These are phyloP conservation scores for Coracopsis vasa DNA, from an alignment of 2,113 vertebrate genomes.

Conservation along the genomic window DNA sequence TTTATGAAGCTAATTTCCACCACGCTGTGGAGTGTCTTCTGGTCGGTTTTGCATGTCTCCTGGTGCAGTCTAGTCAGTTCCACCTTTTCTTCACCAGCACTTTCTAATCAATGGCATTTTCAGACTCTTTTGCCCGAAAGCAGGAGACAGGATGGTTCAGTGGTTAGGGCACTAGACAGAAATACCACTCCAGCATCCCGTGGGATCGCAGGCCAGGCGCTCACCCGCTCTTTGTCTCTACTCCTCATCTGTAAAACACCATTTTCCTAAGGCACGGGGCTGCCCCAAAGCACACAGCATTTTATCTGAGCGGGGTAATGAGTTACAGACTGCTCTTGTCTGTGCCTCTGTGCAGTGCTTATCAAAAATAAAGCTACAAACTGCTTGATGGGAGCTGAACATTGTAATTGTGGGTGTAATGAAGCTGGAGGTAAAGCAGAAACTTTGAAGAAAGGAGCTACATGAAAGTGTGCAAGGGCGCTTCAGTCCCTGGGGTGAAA, in stretches of 20 bases:
- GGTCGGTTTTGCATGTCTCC: constrained; percentile 52
- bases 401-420: constrained; percentile 1
- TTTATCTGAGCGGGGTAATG: not conserved
- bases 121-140: not conserved
- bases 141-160: constrained; percentile 28
- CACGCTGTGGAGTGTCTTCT: not conserved
- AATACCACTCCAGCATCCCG: not conserved
- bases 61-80: not conserved
- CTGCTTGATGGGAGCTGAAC: not conserved
- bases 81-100: not conserved
- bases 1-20: constrained; percentile 8
- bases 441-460: constrained; percentile 41
- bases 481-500: constrained; percentile 42
- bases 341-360: not conserved
- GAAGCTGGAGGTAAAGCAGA: not conserved
- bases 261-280: not conserved
- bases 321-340: not conserved
- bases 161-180: constrained; percentile 23
- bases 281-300: not conserved
- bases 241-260: not conserved
- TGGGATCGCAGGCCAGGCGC: not conserved
- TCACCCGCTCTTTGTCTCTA: not conserved
- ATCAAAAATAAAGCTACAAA: not conserved
- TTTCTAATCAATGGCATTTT: constrained; percentile 43
- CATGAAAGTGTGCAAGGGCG: not conserved